Evolutionary conservation across 2,797 vertebrate genomes (phyloP).

Genomic region (Sebastes trivittatus): DNA sequence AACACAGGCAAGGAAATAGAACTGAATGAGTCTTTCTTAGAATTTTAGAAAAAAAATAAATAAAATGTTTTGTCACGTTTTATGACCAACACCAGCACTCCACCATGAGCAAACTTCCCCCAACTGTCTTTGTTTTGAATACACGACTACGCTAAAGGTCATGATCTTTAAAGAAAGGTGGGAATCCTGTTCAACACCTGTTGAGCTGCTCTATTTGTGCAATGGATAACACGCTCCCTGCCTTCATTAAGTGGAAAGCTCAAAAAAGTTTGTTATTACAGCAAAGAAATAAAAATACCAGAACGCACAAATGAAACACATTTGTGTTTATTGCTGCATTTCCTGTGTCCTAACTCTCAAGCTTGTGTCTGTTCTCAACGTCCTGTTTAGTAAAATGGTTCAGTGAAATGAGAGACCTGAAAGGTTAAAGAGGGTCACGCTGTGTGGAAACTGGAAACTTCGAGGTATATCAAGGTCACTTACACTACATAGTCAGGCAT

Average conservation of each 20-base stretch:
- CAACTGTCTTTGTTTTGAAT: neutral
- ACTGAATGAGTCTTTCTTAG: neutral
- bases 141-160: neutral
- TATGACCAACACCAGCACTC: neutral
- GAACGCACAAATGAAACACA: neutral
- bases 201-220: neutral
- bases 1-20: neutral
- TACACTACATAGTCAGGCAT: conserved; percentile 88
- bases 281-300: neutral
- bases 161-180: neutral
- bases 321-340: conserved; percentile 7
- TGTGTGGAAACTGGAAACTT: neutral
- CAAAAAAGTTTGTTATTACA: neutral
- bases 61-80: neutral
- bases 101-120: neutral
- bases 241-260: neutral
- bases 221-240: neutral
- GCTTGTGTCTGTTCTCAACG: neutral
- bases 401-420: neutral
- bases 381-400: neutral
- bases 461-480: conserved; percentile 66
- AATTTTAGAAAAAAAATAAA: too few species aligned
- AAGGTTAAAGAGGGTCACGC: neutral
- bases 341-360: neutral
- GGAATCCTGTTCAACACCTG: neutral